Conservation (phyloP, 1,140 invertebrate genomes). For the Zaprionus taronus region DNA sequence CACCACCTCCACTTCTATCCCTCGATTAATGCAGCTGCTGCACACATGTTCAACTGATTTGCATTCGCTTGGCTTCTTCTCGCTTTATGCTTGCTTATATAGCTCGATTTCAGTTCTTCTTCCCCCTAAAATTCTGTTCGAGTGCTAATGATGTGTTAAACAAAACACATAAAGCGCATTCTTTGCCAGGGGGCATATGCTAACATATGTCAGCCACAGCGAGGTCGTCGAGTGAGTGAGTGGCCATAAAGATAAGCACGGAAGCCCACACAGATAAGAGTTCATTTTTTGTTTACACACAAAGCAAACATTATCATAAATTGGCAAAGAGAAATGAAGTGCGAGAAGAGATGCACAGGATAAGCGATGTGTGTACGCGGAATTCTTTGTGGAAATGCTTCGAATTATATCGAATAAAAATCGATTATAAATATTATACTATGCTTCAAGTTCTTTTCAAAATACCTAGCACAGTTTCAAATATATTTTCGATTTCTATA, state of each 20-base stretch:
- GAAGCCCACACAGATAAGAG: conserved; percentile 40
- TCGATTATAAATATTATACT: not conserved
- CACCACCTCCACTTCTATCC: not conserved
- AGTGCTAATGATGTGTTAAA: conserved; percentile 64
- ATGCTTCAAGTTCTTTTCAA: not conserved
- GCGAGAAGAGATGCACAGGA: not conserved
- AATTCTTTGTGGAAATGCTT: not conserved
- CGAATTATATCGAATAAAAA: not conserved
- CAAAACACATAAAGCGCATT: conserved; percentile 34
- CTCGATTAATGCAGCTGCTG: conserved; percentile 53
- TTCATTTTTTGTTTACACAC: conserved; percentile 20
- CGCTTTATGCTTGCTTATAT: conserved; percentile 17
- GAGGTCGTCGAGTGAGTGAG: conserved; percentile 37
- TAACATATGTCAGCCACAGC: conserved; percentile 43
- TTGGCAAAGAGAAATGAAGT: conserved; percentile 38
- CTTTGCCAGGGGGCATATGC: conserved; percentile 17
- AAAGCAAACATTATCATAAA: conserved; percentile 38
- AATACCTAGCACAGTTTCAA: not conserved
- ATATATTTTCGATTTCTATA: not conserved
- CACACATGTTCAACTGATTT: conserved; percentile 58
- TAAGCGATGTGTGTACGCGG: not conserved
- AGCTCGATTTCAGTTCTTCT: conserved; percentile 21
- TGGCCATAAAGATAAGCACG: conserved; percentile 59
- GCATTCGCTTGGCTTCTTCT: conserved; percentile 45
- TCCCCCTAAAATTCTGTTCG: conserved; percentile 26